phyloP scores from a whole-genome alignment of 2,113 vertebrate genomes.

The Hippolais icterina region DNA sequence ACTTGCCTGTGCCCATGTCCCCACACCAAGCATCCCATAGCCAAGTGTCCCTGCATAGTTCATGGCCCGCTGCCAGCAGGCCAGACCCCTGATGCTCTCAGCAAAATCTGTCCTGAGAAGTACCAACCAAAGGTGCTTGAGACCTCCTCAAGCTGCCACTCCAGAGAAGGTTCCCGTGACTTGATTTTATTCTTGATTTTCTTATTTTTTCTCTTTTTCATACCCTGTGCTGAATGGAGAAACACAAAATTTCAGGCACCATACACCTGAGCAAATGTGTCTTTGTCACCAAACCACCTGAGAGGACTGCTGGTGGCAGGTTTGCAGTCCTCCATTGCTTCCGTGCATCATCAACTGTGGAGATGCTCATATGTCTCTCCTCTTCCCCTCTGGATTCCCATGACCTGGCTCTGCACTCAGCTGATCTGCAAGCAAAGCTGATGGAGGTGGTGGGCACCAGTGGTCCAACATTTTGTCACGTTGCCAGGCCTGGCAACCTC shows the following conservation, averaged over 20 bases:
- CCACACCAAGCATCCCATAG: not conserved
- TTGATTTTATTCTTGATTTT: constrained; percentile 87
- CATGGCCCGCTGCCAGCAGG: fast-evolving
- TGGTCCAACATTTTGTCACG: fast-evolving
- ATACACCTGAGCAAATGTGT: too few relatives aligned
- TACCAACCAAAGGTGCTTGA: constrained; percentile 83
- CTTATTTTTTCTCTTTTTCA: constrained; percentile 78
- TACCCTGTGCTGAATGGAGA: constrained; percentile 54
- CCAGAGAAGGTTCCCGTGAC: constrained; percentile 63
- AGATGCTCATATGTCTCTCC: not conserved
- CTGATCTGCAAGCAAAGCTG: not conserved
- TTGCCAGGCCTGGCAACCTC: not conserved
- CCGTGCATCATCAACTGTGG: fast-evolving
- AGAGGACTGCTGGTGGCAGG: not conserved
- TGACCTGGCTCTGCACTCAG: not conserved
- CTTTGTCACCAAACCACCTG: not conserved
- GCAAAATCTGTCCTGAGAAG: not conserved
- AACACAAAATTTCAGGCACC: not conserved
- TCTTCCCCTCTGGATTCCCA: not conserved
- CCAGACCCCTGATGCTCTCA: not conserved
- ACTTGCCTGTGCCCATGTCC: not conserved
- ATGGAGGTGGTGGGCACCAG: fast-evolving
- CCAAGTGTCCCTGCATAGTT: not conserved
- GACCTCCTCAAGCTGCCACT: constrained; percentile 71
- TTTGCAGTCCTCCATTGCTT: not conserved